Evolutionary conservation across 64 coral and sea anemone species (phyloP), one percentile per base, ranked within the genome.

Genomic region (Montipora foliosa): DNA sequence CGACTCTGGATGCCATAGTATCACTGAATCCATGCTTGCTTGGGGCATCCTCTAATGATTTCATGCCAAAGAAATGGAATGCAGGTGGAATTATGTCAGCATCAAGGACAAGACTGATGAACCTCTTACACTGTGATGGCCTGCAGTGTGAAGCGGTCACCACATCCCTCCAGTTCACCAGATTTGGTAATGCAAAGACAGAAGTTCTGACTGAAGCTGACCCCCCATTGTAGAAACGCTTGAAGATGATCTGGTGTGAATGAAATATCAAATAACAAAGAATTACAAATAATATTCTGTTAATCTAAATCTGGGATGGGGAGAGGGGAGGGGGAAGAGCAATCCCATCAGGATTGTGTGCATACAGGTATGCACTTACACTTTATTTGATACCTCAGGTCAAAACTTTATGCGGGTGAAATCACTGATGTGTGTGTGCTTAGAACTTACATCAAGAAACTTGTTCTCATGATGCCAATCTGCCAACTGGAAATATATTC

Each of bases 101-200:
- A 71, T 91, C 89, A 47, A 91, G 58, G 16, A 91, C 53, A 17
- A 91, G 55, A 48, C 58, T 91, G 53, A 81, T 62, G 67, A 91
- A 91, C 58, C 89, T 24, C 47, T 91, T 91, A 58, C 89, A 91
- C 66, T 55, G 44, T 47, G 89, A 77, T 61, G 89, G 89, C 46
- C 66, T 81, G 53, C 24, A 61, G 29, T 91, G 24, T 22, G 60
- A 57, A 67, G 80, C 77, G 3, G 89, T 80, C 8, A 91, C 77
- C 10, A 81, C 89, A 91, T 91, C 77, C 24, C 77, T 51, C 77
- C 89, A 90, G 29, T 90, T 90, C 15, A 90, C 62, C 6, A 80
- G 89, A 29, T 90, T 80, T 80, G 57, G n/a, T 37, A 90, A 25
- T 48, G 89, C 89, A 90, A 90, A 90, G 37, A 90, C 58, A 49